phyloP scores from a whole-genome alignment of 2,888 invertebrate species.

The Polydrusus pterygomalis region DNA sequence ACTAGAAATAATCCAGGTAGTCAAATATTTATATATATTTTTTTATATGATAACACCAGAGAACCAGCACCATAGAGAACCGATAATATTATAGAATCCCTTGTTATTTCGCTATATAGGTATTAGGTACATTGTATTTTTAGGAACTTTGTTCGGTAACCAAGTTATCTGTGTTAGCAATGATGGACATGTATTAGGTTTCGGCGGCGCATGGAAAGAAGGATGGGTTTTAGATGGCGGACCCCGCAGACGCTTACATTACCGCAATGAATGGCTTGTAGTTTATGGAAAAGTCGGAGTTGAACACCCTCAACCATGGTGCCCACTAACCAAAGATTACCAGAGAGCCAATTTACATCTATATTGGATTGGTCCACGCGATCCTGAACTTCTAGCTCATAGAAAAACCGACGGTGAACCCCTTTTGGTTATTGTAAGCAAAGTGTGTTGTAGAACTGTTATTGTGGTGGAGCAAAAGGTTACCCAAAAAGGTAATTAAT shows the following conservation, averaged over 20 bases:
- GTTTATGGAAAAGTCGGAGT: slow-evolving; percentile 91
- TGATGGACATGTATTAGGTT: slow-evolving; percentile 69
- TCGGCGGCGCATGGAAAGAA: slow-evolving; percentile 73
- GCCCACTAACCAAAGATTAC: slow-evolving; percentile 87
- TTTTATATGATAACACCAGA: too few relatives aligned
- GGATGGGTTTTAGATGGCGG: slow-evolving; percentile 73
- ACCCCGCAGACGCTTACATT: slow-evolving; percentile 67
- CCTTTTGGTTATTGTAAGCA: slow-evolving; percentile 85
- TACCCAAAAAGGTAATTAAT: slow-evolving; percentile 75
- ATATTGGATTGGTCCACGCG: slow-evolving; percentile 74
- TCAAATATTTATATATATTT: too few relatives aligned
- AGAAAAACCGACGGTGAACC: slow-evolving; percentile 93
- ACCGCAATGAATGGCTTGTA: slow-evolving; percentile 75
- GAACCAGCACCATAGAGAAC: too few relatives aligned
- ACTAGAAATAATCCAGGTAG: too few relatives aligned
- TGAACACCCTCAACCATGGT: slow-evolving; percentile 95
- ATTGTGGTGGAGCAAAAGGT: slow-evolving; percentile 89
- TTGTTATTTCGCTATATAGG: too few relatives aligned
- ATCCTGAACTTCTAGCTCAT: slow-evolving; percentile 85
- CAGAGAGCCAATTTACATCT: slow-evolving; percentile 93
- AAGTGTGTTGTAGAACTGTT: slow-evolving; percentile 79
- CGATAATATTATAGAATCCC: too few relatives aligned
- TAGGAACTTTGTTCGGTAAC: slow-evolving; percentile 65
- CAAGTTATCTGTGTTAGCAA: slow-evolving; percentile 69
- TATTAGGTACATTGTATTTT: background rate